Conservation (phyloP, 1,140 invertebrate genomes). For the Achatina immaculata region DNA sequence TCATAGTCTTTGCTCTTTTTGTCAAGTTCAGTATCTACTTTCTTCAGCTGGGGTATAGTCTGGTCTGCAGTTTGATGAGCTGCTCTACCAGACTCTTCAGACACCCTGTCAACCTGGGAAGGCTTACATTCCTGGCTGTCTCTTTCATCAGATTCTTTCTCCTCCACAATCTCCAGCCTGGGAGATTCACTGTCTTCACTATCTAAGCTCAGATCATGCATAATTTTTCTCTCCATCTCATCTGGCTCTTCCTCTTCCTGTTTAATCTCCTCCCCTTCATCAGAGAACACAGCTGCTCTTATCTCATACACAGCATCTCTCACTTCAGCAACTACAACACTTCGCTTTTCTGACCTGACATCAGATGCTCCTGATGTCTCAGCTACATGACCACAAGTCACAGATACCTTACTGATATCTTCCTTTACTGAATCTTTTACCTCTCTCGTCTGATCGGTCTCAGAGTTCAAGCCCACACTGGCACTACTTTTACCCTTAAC, state of each 20-base stretch:
- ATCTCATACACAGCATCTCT: conserved; percentile 24
- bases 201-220: background rate
- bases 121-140: background rate
- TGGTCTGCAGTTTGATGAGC: background rate
- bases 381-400: conserved; percentile 3
- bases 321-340: background rate
- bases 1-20: background rate
- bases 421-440: background rate
- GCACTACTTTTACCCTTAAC: background rate
- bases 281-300: conserved; percentile 8
- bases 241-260: background rate
- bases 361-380: background rate
- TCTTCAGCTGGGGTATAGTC: background rate
- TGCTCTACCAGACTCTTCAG: background rate
- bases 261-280: conserved; percentile 11
- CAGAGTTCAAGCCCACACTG: background rate
- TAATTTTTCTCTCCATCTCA: background rate
- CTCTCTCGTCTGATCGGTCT: background rate
- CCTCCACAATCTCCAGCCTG: conserved; percentile 2
- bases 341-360: background rate
- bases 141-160: background rate
- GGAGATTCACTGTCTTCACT: conserved; percentile 1
- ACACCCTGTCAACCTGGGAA: background rate
- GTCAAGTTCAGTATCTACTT: background rate
- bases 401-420: background rate